Conservation (phyloP, 2,113 vertebrate species). For the Psophia crepitans region DNA sequence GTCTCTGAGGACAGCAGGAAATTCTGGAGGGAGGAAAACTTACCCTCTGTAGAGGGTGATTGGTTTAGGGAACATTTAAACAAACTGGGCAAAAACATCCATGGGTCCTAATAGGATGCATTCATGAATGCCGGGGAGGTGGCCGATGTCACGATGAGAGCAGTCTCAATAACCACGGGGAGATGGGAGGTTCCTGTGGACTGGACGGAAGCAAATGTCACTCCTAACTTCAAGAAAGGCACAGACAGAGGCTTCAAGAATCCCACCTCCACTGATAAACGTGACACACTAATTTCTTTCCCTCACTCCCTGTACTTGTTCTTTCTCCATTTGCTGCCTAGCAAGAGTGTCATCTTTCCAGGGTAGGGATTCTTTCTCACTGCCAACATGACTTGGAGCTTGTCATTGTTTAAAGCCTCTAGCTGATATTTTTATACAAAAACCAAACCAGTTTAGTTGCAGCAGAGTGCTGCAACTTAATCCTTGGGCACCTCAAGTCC, state of each 20-base stretch:
- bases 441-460: not conserved
- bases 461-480: accelerated
- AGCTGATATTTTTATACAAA: not conserved
- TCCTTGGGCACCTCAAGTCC: not conserved
- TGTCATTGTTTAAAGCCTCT: not conserved
- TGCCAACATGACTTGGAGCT: not conserved
- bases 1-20: not conserved
- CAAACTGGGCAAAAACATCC: not conserved
- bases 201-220: not conserved
- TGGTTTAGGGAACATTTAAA: not conserved
- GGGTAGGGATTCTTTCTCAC: not conserved
- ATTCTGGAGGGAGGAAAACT: not conserved
- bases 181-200: not conserved
- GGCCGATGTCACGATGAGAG: accelerated
- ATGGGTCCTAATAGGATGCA: not conserved
- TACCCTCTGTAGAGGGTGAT: not conserved
- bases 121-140: not conserved
- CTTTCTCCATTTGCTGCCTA: not conserved
- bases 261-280: not conserved
- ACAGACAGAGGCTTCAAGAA: not conserved
- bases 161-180: not conserved
- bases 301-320: not conserved
- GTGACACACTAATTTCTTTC: not conserved
- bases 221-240: not conserved
- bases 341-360: not conserved